A percentile compares a stretch with the other conserved stretches of the same genome.
Evolutionary conservation across 2,113 vertebrate species (phyloP).

Genomic region (Arvicanthis niloticus): DNA sequence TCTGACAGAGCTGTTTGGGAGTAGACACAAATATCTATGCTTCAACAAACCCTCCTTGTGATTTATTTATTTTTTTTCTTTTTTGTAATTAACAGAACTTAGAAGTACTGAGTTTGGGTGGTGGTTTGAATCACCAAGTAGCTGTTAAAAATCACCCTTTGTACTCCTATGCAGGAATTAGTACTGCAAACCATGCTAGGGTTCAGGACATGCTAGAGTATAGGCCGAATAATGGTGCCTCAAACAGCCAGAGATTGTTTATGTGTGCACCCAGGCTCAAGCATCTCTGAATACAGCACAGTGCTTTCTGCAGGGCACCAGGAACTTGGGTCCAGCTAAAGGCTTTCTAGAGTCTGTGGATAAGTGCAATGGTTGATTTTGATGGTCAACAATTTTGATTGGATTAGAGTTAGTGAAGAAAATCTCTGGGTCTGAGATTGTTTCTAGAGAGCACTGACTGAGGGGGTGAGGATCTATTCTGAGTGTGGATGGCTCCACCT

Average conservation of each 20-base stretch:
- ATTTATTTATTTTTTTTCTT: too few relatives aligned
- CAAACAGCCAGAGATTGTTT: neutral
- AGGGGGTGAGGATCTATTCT: neutral
- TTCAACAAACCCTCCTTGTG: neutral
- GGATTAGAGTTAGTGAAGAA: neutral
- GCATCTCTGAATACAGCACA: neutral
- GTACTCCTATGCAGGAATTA: neutral
- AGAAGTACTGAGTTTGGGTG: neutral
- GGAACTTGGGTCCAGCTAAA: neutral
- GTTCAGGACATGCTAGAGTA: neutral
- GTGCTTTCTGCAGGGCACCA: neutral
- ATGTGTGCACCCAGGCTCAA: too few relatives aligned
- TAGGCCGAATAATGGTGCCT: neutral
- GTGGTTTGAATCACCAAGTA: neutral
- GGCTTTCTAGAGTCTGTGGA: neutral
- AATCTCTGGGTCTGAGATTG: neutral
- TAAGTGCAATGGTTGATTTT: neutral
- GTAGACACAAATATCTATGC: neutral
- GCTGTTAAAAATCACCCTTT: neutral
- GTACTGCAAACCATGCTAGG: neutral
- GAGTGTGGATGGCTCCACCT: neutral
- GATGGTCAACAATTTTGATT: neutral
- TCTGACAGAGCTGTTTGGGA: neutral
- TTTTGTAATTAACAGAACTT: neutral
- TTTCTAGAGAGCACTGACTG: neutral